Base-by-base conservation (phyloP, 2,888 invertebrate species). In the Trichopria drosophilae region DNA sequence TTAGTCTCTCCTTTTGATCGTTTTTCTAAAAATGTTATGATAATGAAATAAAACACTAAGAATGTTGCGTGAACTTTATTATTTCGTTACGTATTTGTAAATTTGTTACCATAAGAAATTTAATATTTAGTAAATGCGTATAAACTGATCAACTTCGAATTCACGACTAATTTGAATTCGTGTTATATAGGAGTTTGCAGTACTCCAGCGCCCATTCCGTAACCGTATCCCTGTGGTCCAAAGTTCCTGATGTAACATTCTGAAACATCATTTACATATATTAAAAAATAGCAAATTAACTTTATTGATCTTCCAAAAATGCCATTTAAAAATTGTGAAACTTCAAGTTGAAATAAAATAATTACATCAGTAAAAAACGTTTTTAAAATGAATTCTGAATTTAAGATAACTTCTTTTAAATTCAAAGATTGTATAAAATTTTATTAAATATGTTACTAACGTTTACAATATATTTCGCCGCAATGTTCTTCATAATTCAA, bases 401-500 rank as follows among this genome's bases (percentile, higher is more conserved):
- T 15, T 5, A 29, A 24, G n/a, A n/a, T n/a, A n/a, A n/a, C n/a
- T n/a, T n/a, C n/a, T n/a, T n/a, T n/a, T n/a, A 29, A 13, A 10
- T n/a, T 20, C 12, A 18, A 37, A 34, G 13, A 41, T 35, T 34
- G 19, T 22, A 16, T 31, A 49, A 42, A 34, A 32, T 34, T 6
- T 22, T 28, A 15, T 12, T 12, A 45, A 24, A 7, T 7, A 49
- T 39, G 31, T 15, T 44, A 69, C 78, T 72, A 68, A 80, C 80
- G 76, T 71, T 78, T 79, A 63, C 80, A 80, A 62, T 78, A 80
- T 58, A 80, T 79, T 62, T 80, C 79, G 7, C 78, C 77, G 36
- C 76, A 75, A 49, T 76, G 76, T 55, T 79, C 79, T 49, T 75
- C 77, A 44, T 78, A 76, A 29, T 74, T 79, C 55, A 77, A 68